A percentile compares a stretch with the other conserved stretches of the same genome.
Conservation (phyloP, 2,797 vertebrate genomes). For the Rhabdomys pumilio region DNA sequence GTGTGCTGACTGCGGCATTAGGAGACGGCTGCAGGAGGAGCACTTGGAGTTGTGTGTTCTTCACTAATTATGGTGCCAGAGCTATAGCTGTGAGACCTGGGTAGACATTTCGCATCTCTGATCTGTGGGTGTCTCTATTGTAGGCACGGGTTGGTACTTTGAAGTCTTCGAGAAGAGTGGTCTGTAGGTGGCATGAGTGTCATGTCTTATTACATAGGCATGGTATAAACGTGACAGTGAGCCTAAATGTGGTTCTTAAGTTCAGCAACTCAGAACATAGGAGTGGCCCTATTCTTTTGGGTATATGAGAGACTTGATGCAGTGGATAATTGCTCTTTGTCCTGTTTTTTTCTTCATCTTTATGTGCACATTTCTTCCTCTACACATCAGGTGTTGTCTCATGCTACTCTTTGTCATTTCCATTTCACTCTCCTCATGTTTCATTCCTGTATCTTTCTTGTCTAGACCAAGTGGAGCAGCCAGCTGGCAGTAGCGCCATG, state of each 20-base stretch:
- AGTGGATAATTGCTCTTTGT: constrained; percentile 70
- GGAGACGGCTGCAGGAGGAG: neutral
- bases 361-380: constrained; percentile 74
- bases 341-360: constrained; percentile 78
- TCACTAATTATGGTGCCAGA: neutral
- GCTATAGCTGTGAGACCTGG: neutral
- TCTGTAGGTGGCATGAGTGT: rapidly evolving
- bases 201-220: neutral
- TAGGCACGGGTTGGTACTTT: neutral
- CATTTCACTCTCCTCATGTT: constrained; percentile 89
- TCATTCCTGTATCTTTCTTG: constrained; percentile 91
- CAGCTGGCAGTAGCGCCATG: constrained; percentile 89
- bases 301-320: neutral
- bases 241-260: neutral
- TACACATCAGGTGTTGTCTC: constrained; percentile 71
- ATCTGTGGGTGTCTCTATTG: neutral
- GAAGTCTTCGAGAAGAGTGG: neutral
- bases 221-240: neutral
- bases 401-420: constrained; percentile 85
- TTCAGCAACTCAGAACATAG: neutral
- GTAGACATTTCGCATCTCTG: neutral
- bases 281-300: neutral
- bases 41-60: neutral
- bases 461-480: constrained; percentile 90
- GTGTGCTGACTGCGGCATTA: neutral